Evolutionary conservation across 92 coral and sea anemone species (phyloP), one percentile per base, ranked within the genome.

Genomic region (Muricea muricata): DNA sequence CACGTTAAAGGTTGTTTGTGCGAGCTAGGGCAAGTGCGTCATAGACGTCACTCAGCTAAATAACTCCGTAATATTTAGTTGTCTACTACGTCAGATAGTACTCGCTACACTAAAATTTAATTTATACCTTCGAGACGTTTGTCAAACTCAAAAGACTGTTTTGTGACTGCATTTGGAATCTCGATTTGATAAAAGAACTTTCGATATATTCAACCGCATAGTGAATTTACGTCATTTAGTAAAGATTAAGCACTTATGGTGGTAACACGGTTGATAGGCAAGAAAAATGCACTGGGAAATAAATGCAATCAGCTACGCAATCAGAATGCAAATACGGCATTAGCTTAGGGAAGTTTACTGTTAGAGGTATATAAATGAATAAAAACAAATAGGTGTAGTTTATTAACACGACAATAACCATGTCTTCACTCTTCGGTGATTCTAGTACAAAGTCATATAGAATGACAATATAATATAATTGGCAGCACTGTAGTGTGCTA

Each of bases 11-110:
- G 18, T 63, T 63, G 70, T 63, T 63, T 63, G 70, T 63, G 25
- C n/a, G 61, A 54, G 23, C n/a, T n/a, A n/a, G n/a, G 15, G 42
- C 25, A 54, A 54, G 30, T 63, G 70, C 70, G 70, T 63, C 70
- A 63, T 32, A 63, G 20, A 8, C 18, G 70, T 28, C 21, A 26
- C 17, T 28, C 37, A 1, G 39, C 35, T 28, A 29, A 15, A 25
- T 32, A 54, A 28, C n/a, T 2, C 70, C 15, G 37, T 63, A 32
- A 30, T 63, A 63, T 63, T 63, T 63, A 11, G 68, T 29, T 28
- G 18, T 24, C 37, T 11, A 28, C 34, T 63, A 34, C 68, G 68
- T 60, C 68, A 60, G 68, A 12, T 60, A 28, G 13, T 23, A 60
- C 21, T 25, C 33, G 28, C n/a, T n/a, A 60, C 3, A 28, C 68